These are phyloP conservation scores for Rhagoletis pomonella DNA, from an alignment of 1,140 invertebrate species.

Conservation along the genomic window DNA sequence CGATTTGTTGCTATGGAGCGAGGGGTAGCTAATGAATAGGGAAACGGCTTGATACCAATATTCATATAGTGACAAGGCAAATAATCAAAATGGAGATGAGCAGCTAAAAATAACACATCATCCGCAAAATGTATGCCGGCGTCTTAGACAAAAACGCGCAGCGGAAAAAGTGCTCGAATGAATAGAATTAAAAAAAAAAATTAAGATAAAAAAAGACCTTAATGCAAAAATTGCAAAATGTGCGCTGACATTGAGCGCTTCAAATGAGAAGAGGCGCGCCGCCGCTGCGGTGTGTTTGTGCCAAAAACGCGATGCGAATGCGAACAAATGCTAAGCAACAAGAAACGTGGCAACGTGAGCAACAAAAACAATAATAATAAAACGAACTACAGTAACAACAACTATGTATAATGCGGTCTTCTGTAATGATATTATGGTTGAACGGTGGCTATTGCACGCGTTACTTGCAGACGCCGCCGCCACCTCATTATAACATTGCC, in stretches of 20 bases:
- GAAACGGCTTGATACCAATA: too few relatives aligned
- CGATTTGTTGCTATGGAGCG: too few relatives aligned
- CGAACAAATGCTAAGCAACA: background rate
- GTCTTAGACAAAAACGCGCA: background rate
- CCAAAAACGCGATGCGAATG: background rate
- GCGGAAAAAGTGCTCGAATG: conserved; percentile 30
- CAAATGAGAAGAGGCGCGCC: conserved; percentile 34
- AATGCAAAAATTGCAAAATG: conserved; percentile 33
- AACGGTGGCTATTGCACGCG: conserved; percentile 49
- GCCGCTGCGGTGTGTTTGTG: too few relatives aligned
- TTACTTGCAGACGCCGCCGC: conserved; percentile 42
- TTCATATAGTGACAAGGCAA: background rate
- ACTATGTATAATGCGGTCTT: background rate
- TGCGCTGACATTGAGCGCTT: conserved; percentile 37
- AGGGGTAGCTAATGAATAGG: too few relatives aligned
- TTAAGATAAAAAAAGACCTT: background rate
- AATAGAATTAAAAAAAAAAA: background rate
- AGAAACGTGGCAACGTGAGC: conserved; percentile 8
- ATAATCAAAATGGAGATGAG: background rate
- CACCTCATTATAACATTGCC: conserved; percentile 46
- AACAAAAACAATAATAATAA: background rate
- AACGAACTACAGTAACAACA: too few relatives aligned
- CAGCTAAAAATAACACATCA: background rate
- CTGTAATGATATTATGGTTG: conserved; percentile 18
- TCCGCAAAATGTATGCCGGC: background rate